Evolutionary conservation across 1,140 invertebrate genomes (phyloP).

Genomic region (Daktulosphaira vitifoliae): DNA sequence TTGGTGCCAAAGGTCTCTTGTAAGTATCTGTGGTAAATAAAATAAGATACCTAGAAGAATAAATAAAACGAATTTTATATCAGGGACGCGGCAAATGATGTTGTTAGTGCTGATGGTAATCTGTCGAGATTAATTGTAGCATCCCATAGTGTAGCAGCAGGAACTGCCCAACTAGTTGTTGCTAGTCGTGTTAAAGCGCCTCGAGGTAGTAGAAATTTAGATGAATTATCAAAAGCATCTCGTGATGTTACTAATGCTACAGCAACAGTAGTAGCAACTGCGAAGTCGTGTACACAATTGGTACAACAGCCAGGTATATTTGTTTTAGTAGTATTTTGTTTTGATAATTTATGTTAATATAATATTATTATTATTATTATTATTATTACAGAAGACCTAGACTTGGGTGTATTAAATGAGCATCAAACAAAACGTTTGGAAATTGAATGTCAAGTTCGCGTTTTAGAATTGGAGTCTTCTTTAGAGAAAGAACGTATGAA

Average conservation of each 20-base stretch:
- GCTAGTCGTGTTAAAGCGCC: conserved; percentile 88
- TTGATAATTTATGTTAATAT: no score
- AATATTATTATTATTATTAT: conserved; percentile 2
- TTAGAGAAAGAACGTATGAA: conserved; percentile 76
- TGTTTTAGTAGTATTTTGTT: conserved; percentile 5
- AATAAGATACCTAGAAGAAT: not conserved
- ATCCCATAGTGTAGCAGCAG: conserved; percentile 93
- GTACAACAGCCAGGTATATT: conserved; percentile 68
- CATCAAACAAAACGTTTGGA: conserved; percentile 91
- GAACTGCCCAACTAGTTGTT: conserved; percentile 92
- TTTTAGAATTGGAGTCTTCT: conserved; percentile 84
- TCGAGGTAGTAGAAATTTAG: conserved; percentile 65
- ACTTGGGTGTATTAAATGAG: conserved; percentile 77
- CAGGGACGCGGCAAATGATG: conserved; percentile 87
- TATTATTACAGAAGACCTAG: conserved; percentile 57
- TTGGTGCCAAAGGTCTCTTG: conserved; percentile 88
- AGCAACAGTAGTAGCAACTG: conserved; percentile 83
- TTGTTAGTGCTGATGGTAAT: conserved; percentile 76
- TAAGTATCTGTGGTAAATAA: conserved; percentile 51
- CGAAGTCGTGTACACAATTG: conserved; percentile 75
- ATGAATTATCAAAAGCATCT: conserved; percentile 71
- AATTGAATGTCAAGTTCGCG: conserved; percentile 89
- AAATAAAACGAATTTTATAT: conserved; percentile 36
- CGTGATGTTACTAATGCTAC: conserved; percentile 81
- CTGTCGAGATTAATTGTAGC: conserved; percentile 91